Conservation (phyloP, 2,888 invertebrate species). For the Lampropteryx suffumata region DNA sequence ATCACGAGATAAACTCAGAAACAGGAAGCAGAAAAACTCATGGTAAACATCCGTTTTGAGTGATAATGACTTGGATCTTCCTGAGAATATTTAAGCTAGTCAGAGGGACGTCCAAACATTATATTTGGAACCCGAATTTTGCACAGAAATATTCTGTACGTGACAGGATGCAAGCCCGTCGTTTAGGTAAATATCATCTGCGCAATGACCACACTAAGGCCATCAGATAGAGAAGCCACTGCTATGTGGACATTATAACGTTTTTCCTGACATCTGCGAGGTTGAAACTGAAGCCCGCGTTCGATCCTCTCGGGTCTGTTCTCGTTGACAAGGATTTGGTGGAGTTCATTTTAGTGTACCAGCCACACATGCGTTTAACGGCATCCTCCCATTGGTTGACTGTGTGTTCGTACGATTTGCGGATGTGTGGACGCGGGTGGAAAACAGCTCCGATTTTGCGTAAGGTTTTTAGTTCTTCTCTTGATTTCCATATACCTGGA, state of each 20-base stretch:
- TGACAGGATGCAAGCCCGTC: conserved; percentile 21
- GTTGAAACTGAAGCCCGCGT: conserved; percentile 53
- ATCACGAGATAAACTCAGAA: no score
- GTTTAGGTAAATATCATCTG: conserved; percentile 58
- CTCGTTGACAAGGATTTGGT: conserved; percentile 35
- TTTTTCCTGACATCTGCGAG: conserved; percentile 40
- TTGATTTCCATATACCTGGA: conserved; percentile 88
- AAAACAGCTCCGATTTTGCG: conserved; percentile 85
- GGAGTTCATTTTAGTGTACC: conserved; percentile 65
- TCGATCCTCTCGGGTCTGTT: conserved; percentile 46
- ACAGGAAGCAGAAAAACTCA: no score
- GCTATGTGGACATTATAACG: conserved; percentile 60
- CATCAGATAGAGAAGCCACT: conserved; percentile 63
- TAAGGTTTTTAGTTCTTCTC: conserved; percentile 84
- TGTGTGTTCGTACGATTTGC: conserved; percentile 56
- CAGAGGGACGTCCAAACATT: no score
- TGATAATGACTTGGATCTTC: no score
- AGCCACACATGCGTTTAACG: conserved; percentile 79
- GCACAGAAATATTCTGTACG: no score
- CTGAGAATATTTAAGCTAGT: no score
- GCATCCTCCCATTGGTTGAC: conserved; percentile 83
- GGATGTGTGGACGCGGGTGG: conserved; percentile 66
- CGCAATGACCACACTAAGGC: conserved; percentile 50
- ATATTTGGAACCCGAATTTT: no score
- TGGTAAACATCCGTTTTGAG: no score